phyloP scores from a whole-genome alignment of 1,140 invertebrate species.

The Euura lappo region DNA sequence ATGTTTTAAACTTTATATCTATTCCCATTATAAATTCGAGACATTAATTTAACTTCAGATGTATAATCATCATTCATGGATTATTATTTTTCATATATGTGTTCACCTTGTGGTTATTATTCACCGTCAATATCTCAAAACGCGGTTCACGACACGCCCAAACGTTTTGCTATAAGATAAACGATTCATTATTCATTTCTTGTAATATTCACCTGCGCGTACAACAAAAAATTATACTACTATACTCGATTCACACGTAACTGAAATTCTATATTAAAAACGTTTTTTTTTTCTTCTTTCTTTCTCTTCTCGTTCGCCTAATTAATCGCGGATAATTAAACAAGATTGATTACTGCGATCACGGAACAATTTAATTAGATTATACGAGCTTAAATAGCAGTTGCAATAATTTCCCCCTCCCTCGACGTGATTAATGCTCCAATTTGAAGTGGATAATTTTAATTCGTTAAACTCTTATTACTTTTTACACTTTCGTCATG shows the following conservation, averaged over 20 bases:
- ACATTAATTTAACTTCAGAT: not conserved
- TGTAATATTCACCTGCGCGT: not conserved
- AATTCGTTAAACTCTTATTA: not conserved
- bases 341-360: no score
- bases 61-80: constrained; percentile 4
- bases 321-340: no score
- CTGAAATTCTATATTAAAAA: no score
- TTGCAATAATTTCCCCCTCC: not conserved
- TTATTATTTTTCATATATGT: not conserved
- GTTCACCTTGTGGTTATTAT: not conserved
- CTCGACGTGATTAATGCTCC: not conserved
- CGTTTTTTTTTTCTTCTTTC: no score
- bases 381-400: not conserved
- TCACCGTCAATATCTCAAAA: not conserved
- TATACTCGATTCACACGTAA: no score
- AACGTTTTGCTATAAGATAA: not conserved
- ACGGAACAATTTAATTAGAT: no score
- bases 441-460: not conserved
- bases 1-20: no score
- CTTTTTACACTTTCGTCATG: no score
- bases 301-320: no score
- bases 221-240: no score
- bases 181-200: not conserved
- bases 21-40: no score
- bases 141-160: not conserved